Base-by-base conservation (phyloP, 2,113 vertebrate species). In the Chamaea fasciata region DNA sequence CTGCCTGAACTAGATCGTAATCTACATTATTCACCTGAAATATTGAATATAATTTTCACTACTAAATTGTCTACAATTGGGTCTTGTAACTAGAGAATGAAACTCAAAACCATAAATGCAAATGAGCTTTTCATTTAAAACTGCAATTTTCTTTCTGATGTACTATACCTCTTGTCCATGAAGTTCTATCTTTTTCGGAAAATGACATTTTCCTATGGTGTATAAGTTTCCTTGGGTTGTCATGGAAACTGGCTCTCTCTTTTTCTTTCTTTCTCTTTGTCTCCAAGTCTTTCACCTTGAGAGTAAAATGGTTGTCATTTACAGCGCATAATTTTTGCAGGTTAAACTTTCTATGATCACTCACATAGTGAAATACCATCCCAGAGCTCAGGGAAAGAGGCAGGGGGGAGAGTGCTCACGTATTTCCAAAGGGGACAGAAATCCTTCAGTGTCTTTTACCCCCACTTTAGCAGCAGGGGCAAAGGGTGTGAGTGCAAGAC, bases 231-330 rank as follows among this genome's bases (percentile, higher is more conserved):
- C n/a, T 14, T 49, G 69, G 12, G 96, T 97, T 97, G 92, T 69
- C 90, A 94, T 96, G 89, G 97, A 94, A 97, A 97, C 97, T 62
- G 56, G 41, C 46, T 73, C 33, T 70, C 94, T 95, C 85, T 90
- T 73, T 83, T 50, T 73, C 70, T 62, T 69, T 79, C 74, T 57
- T 69, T 83, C 62, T 79, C 68, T 82, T 75, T 1, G 2, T 94
- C 73, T 95, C 83, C 23, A 85, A 94, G 90, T 60, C 74, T 94
- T 95, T 96, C 95, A 96, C 96, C 94, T 95, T 93, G 89, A 95
- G 73, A 95, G 65, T 78, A 91, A 94, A 97, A 95, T 55, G 82
- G 65, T 95, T 96, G 92, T 94, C 93, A 95, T 95, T 96, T 96
- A 60, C 47, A 91, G 81, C 0, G 0, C 76, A 68, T 87, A 92